phyloP scores from a whole-genome alignment of 2,113 vertebrate species.

The Heloderma charlesbogerti region DNA sequence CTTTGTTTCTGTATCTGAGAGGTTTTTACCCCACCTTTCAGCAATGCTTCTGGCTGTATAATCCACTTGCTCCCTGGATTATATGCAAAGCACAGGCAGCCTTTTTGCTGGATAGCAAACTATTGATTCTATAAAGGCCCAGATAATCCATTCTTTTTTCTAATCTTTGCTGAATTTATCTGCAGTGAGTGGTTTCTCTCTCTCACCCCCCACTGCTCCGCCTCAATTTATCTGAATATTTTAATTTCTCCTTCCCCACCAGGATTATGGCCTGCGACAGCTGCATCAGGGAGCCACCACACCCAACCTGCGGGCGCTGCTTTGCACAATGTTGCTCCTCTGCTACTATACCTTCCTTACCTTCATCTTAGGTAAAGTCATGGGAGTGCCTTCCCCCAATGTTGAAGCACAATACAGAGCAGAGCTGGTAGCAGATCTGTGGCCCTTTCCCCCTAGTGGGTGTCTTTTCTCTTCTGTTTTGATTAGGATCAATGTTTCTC shows the following conservation, averaged over 20 bases:
- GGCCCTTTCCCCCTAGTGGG: background rate
- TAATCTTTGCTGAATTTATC: background rate
- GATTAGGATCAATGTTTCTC: background rate
- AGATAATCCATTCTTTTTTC: background rate
- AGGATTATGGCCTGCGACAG: slow-evolving; percentile 87
- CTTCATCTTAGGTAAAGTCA: slow-evolving; percentile 86
- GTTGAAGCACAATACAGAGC: background rate
- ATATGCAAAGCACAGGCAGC: background rate
- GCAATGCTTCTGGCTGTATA: too few species aligned
- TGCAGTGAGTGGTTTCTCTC: background rate
- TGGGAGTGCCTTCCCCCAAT: background rate
- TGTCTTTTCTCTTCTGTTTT: background rate
- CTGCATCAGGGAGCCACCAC: slow-evolving; percentile 86
- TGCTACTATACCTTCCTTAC: slow-evolving; percentile 96
- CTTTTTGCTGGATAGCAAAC: background rate
- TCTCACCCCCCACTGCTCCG: background rate
- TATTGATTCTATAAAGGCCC: background rate
- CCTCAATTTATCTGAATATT: background rate
- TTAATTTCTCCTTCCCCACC: background rate
- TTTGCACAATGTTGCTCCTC: slow-evolving; percentile 91
- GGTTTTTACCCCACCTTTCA: too few species aligned
- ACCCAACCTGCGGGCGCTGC: slow-evolving; percentile 86
- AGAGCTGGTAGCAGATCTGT: too few species aligned
- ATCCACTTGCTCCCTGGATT: too few species aligned
- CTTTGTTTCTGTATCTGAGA: too few species aligned